Conservation (phyloP, 2,113 vertebrate species). For the Chamaea fasciata region DNA sequence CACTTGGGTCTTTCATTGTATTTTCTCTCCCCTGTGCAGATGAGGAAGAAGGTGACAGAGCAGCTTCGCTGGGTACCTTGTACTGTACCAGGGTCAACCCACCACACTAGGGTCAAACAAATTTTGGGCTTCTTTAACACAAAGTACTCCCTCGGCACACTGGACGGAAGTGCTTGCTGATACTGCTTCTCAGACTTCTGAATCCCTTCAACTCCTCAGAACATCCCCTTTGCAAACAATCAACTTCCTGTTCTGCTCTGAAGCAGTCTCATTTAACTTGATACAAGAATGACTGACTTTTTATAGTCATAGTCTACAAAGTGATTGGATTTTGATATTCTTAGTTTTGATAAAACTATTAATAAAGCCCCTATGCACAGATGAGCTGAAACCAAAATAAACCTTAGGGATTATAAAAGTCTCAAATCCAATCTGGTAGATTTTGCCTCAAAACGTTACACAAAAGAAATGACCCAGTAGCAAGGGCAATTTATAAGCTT, state of each 20-base stretch:
- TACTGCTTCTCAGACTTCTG: neutral
- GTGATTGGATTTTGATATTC: neutral
- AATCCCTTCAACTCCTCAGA: neutral
- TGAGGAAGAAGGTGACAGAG: neutral
- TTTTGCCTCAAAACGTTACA: neutral
- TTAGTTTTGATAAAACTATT: neutral
- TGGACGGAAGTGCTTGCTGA: neutral
- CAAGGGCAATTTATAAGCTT: neutral
- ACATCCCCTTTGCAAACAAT: neutral
- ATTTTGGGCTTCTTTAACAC: neutral
- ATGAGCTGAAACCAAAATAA: neutral
- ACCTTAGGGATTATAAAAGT: neutral
- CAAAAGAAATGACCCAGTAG: neutral
- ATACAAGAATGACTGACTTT: neutral
- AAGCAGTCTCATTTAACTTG: neutral
- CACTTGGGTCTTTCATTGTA: neutral
- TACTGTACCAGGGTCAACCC: neutral
- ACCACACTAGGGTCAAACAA: neutral
- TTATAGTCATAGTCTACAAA: neutral
- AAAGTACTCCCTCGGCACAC: accelerated
- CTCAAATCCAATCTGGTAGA: neutral
- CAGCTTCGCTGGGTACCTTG: neutral
- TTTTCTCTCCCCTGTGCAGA: neutral
- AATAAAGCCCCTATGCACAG: neutral
- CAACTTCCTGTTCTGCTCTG: neutral